These are phyloP conservation scores for Gobiocypris rarus DNA, from an alignment of 2,113 vertebrate genomes.

Conservation along the genomic window DNA sequence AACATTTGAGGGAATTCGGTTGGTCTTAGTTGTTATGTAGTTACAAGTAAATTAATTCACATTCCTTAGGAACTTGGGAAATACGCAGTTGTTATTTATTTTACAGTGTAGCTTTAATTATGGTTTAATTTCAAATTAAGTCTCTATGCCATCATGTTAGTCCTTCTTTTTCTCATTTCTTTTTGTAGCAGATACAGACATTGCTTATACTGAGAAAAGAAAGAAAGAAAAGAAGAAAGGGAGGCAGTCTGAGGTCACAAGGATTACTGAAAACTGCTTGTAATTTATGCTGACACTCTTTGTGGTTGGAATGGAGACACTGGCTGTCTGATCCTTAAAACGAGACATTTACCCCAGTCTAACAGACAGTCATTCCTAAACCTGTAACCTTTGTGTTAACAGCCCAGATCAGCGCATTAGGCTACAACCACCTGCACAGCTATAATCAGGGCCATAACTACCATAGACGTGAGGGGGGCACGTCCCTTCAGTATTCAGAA, in stretches of 20 bases:
- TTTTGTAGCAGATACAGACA: not conserved
- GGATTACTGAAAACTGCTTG: constrained; percentile 62
- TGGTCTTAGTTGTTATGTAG: not conserved
- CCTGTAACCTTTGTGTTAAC: constrained; percentile 15
- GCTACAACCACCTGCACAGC: not conserved
- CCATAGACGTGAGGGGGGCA: not conserved
- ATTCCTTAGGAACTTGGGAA: not conserved
- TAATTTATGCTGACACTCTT: constrained; percentile 62
- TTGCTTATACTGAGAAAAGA: not conserved
- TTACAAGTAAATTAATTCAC: not conserved
- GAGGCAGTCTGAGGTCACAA: constrained; percentile 63
- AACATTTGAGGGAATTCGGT: not conserved
- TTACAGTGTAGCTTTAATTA: not conserved
- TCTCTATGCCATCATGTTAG: not conserved
- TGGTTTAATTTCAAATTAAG: not conserved
- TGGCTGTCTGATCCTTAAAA: constrained; percentile 52
- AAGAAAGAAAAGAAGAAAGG: constrained; percentile 35
- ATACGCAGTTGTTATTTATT: not conserved
- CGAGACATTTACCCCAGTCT: constrained; percentile 3
- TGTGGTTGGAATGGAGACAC: constrained; percentile 65
- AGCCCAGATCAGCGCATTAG: not conserved
- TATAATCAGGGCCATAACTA: not conserved
- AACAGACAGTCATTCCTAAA: constrained; percentile 14
- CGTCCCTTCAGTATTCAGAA: not conserved
- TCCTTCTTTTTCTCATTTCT: not conserved